Percentiles rank a stretch among this genome's conserved stretches.
Evolutionary conservation across 2,797 vertebrate genomes (phyloP).

Genomic region (Mionectes olivaceus): DNA sequence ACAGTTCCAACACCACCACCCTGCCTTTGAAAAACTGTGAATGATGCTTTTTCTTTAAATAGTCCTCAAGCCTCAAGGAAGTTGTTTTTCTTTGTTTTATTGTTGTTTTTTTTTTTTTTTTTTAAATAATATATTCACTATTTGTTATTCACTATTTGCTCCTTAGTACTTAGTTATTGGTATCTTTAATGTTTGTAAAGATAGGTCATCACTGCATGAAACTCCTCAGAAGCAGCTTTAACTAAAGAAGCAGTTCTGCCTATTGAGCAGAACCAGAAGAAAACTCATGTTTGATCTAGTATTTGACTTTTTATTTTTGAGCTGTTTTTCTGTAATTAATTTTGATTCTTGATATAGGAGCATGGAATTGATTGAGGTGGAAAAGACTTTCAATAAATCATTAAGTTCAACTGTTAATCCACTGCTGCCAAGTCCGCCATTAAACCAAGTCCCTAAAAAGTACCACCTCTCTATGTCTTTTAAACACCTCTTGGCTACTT

Average conservation of each 20-base stretch:
- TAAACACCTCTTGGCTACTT: neutral
- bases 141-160: neutral
- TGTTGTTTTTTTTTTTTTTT: neutral
- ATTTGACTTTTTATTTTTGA: neutral
- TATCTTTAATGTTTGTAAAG: neutral
- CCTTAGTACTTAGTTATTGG: neutral
- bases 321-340: neutral
- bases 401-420: neutral
- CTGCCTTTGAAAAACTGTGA: neutral
- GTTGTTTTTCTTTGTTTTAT: neutral
- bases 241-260: neutral
- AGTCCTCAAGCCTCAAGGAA: neutral
- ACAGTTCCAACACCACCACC: neutral
- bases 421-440: neutral
- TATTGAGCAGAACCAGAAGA: neutral
- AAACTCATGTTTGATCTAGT: neutral
- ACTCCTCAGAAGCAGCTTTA: neutral
- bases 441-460: neutral
- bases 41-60: neutral
- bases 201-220: neutral
- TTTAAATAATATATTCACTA: neutral
- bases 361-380: neutral
- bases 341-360: neutral
- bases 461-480: neutral
- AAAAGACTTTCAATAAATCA: neutral